Base-by-base conservation (phyloP, 2,113 vertebrate genomes). In the Silurus glanis region DNA sequence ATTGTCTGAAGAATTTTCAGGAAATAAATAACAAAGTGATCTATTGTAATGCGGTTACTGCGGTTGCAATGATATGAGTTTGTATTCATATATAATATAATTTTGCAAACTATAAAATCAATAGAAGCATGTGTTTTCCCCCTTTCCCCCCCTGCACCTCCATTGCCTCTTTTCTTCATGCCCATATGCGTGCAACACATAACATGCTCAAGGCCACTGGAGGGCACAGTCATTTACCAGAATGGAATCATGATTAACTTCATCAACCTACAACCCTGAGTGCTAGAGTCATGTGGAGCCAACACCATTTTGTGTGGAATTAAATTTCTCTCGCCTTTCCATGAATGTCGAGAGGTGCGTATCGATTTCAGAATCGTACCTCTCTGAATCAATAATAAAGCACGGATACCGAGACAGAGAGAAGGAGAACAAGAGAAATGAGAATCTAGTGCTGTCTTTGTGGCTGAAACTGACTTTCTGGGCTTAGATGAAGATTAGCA, bases 341-440 rank as follows among this genome's bases (percentile, higher is more conserved):
- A 76, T 82, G 78, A 84, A 87, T 84, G 83, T 82, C 61, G 72
- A 88, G 86, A 89, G 88, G 83, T 84, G 67, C 21, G 71, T 85
- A 89, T 90, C 82, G 89, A 90, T 90, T 82, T 76, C 88, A 71
- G 85, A 86, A 89, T 87, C 89, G 84, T 82, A 86, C 86, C 86
- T 87, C 89, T 90, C 84, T 16, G 69, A 87, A 90, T 90, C 89
- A 72, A 89, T 90, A 89, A 86, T 58, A 87, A 37, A 84, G 71
- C 83, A 58, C 9, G 62, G 82, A 56, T 56, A 56, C 74, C 4
- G 59, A 87, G 45, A 86, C 80, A 47, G 56, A 23, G 83, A 55
- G 51, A 78, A 61, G 66, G 47, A 82, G 83, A 75, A 58, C 17
- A 23, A 55, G 59, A 87, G 72, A 79, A 66, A 66, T 85, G 74